These are phyloP conservation scores for Xylocampa areola DNA, from an alignment of 2,888 invertebrate genomes.

Conservation along the genomic window DNA sequence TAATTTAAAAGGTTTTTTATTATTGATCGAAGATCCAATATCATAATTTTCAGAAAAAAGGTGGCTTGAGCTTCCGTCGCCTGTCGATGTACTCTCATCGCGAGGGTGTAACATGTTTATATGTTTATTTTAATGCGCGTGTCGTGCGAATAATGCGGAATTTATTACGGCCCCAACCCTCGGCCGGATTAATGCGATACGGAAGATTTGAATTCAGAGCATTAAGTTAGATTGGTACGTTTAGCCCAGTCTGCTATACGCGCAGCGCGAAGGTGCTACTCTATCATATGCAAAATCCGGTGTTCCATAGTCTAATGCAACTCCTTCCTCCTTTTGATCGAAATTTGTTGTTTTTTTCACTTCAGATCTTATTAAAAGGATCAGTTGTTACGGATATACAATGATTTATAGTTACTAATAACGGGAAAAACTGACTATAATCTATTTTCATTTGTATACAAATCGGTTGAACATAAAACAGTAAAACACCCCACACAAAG, in stretches of 20 bases:
- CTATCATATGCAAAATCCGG: no score
- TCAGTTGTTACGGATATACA: constrained; percentile 81
- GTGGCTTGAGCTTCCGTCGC: constrained; percentile 50
- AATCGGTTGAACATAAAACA: constrained; percentile 89
- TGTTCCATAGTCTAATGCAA: no score
- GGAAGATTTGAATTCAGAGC: constrained; percentile 89
- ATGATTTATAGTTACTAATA: constrained; percentile 89
- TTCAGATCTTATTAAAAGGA: constrained; percentile 84
- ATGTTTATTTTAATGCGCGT: constrained; percentile 90
- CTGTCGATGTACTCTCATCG: constrained; percentile 69
- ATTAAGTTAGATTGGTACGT: constrained; percentile 87
- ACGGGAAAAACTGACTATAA: constrained; percentile 89
- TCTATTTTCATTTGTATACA: constrained; percentile 89
- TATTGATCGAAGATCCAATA: no score
- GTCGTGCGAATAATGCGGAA: constrained; percentile 90
- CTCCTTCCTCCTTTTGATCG: no score
- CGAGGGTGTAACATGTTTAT: constrained; percentile 88
- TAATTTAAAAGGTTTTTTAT: no score
- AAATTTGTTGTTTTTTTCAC: constrained; percentile 62
- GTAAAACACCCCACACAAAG: constrained; percentile 89
- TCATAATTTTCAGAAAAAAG: no score
- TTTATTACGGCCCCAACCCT: constrained; percentile 88
- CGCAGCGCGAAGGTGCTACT: constrained; percentile 11
- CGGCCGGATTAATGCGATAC: constrained; percentile 88
- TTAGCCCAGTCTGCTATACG: constrained; percentile 53